phyloP scores from a whole-genome alignment of 2,113 vertebrate species.

The Gallinago paraguaiae region DNA sequence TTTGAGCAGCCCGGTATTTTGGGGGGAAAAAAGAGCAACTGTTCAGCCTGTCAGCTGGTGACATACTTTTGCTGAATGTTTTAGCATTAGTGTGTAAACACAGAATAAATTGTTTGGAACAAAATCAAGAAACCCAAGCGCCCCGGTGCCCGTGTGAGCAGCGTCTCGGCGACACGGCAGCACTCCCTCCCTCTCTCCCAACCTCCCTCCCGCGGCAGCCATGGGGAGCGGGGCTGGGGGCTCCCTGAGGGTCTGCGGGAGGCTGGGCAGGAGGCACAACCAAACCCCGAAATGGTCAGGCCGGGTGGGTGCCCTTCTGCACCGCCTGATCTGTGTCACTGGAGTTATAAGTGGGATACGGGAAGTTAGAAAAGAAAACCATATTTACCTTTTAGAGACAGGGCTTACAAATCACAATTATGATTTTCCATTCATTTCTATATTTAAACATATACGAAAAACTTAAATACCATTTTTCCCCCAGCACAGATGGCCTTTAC shows the following conservation, averaged over 20 bases:
- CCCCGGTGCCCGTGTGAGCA: not conserved
- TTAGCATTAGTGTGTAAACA: not conserved
- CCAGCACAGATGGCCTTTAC: conserved; percentile 39
- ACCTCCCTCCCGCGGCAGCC: fast-evolving
- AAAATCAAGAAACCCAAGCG: not conserved
- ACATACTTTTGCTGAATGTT: conserved; percentile 13
- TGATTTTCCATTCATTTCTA: not conserved
- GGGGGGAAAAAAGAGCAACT: not conserved
- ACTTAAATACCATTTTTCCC: not conserved
- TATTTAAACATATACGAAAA: not conserved
- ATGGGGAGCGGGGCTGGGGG: not conserved
- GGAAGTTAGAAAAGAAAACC: not conserved
- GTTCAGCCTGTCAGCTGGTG: not conserved
- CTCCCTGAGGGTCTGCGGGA: not conserved
- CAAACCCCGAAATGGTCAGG: not conserved
- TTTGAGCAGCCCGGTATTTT: not conserved
- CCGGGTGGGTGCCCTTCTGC: not conserved
- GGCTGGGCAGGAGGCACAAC: not conserved
- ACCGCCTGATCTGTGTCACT: not conserved
- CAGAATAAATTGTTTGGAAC: not conserved
- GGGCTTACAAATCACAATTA: not conserved
- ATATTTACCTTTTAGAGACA: not conserved
- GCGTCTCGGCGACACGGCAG: fast-evolving
- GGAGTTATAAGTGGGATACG: not conserved
- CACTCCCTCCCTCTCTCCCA: not conserved